Evolutionary conservation across 1,140 invertebrate species (phyloP).

Genomic region (Drosophila aff.): DNA sequence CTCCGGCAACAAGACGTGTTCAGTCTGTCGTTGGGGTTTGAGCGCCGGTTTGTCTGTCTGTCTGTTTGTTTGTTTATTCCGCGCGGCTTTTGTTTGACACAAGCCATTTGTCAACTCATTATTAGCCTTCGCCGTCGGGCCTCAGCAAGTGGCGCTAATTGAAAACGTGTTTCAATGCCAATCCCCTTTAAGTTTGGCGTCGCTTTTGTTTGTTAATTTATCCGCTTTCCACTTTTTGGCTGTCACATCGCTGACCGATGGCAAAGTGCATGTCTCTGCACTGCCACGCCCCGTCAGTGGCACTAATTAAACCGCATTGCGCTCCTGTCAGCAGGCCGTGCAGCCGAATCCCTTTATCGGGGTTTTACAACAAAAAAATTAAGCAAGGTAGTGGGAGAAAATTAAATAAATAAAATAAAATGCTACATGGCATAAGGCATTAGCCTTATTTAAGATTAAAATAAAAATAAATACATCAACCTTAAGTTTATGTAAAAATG

Average conservation of each 20-base stretch:
- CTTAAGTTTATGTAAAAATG: not conserved
- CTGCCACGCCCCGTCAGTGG: conserved; percentile 16
- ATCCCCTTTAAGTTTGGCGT: conserved; percentile 26
- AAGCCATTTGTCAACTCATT: conserved; percentile 61
- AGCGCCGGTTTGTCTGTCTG: conserved; percentile 10
- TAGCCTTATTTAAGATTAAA: not conserved
- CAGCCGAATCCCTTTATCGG: conserved; percentile 10
- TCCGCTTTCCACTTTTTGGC: conserved; percentile 7
- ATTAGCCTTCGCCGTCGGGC: conserved; percentile 38
- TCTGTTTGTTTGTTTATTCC: conserved; percentile 44
- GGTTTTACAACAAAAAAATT: not conserved
- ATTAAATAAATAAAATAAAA: too few relatives aligned
- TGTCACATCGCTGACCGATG: conserved; percentile 16
- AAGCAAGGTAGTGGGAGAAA: not conserved
- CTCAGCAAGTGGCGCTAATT: conserved; percentile 50
- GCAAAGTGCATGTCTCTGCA: conserved; percentile 10
- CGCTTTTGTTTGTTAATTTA: conserved; percentile 16
- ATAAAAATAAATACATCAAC: not conserved
- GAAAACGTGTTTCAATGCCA: conserved; percentile 54
- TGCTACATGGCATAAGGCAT: not conserved
- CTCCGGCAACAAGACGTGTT: conserved; percentile 48
- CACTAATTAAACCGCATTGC: conserved; percentile 60
- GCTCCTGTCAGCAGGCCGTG: conserved; percentile 9
- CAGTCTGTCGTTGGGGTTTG: conserved; percentile 21
- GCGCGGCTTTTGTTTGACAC: conserved; percentile 50